These are phyloP conservation scores for Eurystomus glaucurus DNA, from an alignment of 2,797 vertebrate species.

Conservation along the genomic window DNA sequence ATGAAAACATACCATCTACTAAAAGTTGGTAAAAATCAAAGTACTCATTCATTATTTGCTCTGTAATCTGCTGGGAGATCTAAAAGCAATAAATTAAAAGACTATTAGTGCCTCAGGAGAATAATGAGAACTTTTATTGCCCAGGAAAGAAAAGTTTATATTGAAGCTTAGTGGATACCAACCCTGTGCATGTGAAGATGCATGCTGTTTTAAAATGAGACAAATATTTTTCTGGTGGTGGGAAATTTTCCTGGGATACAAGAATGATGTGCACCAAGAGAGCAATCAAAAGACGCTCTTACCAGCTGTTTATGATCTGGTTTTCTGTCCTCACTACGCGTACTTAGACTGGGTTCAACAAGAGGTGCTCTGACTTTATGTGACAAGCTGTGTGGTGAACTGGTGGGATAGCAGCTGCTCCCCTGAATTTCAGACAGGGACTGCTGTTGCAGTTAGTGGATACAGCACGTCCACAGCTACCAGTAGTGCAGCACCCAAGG, in stretches of 20 bases:
- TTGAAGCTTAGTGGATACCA: neutral
- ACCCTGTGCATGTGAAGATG: neutral
- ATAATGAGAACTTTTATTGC: neutral
- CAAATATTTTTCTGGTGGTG: neutral
- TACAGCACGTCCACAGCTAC: neutral
- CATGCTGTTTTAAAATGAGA: slow-evolving; percentile 1
- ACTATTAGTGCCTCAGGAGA: neutral
- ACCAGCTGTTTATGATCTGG: neutral
- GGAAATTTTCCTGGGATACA: neutral
- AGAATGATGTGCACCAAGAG: neutral
- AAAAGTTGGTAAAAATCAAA: slow-evolving; percentile 31
- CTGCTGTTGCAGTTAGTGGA: neutral
- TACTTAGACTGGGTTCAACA: neutral
- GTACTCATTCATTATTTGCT: neutral
- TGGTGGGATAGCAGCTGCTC: neutral
- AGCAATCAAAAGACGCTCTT: neutral
- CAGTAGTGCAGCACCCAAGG: neutral
- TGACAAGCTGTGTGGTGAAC: neutral
- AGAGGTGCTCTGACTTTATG: neutral
- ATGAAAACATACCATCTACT: slow-evolving; percentile 8
- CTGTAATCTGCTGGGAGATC: neutral
- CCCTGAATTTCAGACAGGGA: neutral
- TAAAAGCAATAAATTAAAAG: neutral
- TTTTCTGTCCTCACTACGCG: neutral
- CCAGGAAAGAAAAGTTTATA: neutral